A percentile compares a stretch with the other conserved stretches of the same genome.
Evolutionary conservation across 2,113 vertebrate species (phyloP).

Genomic region (Hyaena hyaena): DNA sequence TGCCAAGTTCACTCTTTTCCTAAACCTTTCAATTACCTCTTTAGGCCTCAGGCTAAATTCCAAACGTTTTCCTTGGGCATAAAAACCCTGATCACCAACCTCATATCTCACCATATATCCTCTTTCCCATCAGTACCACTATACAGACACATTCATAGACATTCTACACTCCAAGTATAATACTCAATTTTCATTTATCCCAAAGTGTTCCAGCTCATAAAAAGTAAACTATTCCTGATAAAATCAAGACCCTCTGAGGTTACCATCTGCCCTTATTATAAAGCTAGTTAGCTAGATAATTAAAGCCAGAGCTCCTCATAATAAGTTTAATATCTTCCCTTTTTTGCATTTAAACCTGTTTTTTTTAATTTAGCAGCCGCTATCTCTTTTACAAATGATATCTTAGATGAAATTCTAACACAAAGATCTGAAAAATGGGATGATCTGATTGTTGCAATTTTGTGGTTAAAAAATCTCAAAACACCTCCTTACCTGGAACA

Average conservation of each 20-base stretch:
- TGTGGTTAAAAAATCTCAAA: neutral
- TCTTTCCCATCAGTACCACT: neutral
- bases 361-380: neutral
- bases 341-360: neutral
- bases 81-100: neutral
- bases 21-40: neutral
- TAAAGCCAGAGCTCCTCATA: neutral
- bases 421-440: neutral
- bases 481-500: neutral
- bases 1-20: neutral
- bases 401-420: neutral
- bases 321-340: neutral
- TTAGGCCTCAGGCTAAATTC: neutral
- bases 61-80: neutral
- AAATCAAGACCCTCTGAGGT: neutral
- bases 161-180: neutral
- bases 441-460: neutral
- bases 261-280: neutral
- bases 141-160: neutral
- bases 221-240: neutral
- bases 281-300: neutral
- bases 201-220: neutral
- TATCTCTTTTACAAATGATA: slow-evolving; percentile 4
- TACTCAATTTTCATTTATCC: neutral
- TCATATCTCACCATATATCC: neutral